Evolutionary conservation across 53 echinoderm and acorn worm genomes (phyloP), one percentile per base, ranked within the genome.

Genomic region (Actinopyga echinites): DNA sequence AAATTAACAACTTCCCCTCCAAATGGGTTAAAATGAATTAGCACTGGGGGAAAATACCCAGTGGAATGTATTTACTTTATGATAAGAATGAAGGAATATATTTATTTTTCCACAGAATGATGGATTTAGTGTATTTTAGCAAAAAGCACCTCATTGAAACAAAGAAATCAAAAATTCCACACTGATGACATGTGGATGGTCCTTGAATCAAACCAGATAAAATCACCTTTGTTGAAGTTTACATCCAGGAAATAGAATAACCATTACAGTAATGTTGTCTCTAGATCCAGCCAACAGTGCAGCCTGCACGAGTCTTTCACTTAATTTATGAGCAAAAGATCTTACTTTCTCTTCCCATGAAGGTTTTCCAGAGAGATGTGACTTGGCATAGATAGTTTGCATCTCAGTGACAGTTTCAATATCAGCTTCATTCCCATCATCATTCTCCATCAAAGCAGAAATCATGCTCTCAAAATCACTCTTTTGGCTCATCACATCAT

Each of bases 211-310:
- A 8, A 49, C 49, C 1, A 49, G 1, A 49, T 17, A 49, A 49
- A 49, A 49, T 49, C 17, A 49, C 7, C 17, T 49, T 3, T 49
- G 15, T 49, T 49, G 49, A 49, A 49, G 49, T 49, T 87, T 79
- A 73, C 92, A 92, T 15, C 92, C 99, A 59, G 93, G 87, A 6
- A 99, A 83, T 7, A 99, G 87, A 62, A 99, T 87, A 22, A 95
- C 92, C 95, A 99, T 91, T 8, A 83, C 93, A 31, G 95, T 99
- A 55, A 99, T 89, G 40, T 99, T 99, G 43, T 99, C 99, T 79
- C 80, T 92, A 6, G 92, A 89, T 22, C 99, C 99, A 32, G 95
- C 95, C 84, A 99, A 59, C 13, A 99, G 87, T 13, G 99, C 99
- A 38, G 90, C 88, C 80, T 99, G 99, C 8, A 99, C 90, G 1